Percentiles rank a stretch among this genome's conserved stretches.
phyloP scores from a whole-genome alignment of 2,797 vertebrate species.

The Onychomys torridus region DNA sequence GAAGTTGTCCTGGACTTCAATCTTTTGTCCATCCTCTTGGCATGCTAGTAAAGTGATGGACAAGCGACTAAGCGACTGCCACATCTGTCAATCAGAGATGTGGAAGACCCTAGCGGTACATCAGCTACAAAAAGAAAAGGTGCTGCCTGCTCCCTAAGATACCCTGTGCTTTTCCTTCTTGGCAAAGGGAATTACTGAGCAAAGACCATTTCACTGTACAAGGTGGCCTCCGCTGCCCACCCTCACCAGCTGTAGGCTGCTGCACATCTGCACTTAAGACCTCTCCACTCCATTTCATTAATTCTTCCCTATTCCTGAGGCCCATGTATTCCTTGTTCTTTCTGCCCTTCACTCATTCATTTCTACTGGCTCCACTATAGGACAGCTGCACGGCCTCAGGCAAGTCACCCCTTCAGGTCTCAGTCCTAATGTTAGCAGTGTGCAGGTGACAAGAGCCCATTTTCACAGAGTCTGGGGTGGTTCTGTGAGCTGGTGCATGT shows the following conservation, averaged over 20 bases:
- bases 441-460: neutral
- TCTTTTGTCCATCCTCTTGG: neutral
- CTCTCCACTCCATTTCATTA: neutral
- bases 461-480: neutral
- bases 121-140: neutral
- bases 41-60: neutral
- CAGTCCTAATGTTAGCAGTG: neutral
- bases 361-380: neutral
- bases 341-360: neutral
- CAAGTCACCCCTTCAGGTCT: neutral
- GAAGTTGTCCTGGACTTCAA: constrained; percentile 33
- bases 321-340: neutral
- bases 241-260: neutral
- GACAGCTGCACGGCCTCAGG: neutral
- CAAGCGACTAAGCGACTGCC: neutral
- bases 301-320: neutral
- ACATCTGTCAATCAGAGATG: neutral
- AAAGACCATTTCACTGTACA: neutral
- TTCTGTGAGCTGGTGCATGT: neutral
- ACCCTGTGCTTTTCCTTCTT: neutral
- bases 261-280: neutral
- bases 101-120: neutral
- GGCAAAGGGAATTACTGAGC: neutral
- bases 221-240: neutral
- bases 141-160: neutral